A percentile compares a stretch with the other conserved stretches of the same genome.
Conservation (phyloP, 2,888 invertebrate species). For the Byasa hedistus region DNA sequence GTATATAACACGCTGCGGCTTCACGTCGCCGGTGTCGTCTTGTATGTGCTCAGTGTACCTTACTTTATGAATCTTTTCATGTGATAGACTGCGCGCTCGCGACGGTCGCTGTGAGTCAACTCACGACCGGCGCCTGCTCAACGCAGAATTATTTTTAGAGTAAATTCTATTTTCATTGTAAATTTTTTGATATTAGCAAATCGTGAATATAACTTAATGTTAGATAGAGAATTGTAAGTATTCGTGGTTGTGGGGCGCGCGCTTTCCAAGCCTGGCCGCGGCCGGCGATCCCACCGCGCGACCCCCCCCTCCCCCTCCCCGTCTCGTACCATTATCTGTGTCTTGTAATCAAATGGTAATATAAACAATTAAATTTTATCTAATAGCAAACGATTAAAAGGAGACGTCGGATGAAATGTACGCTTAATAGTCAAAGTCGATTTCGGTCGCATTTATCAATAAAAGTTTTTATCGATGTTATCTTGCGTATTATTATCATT, state of each 20-base stretch:
- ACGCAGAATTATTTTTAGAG: constrained; percentile 75
- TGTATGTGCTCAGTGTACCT: constrained; percentile 47
- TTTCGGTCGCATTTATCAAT: constrained; percentile 73
- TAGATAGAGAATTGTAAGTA: constrained; percentile 78
- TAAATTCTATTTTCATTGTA: constrained; percentile 80
- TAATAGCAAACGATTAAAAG: constrained; percentile 66
- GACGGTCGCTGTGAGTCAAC: constrained; percentile 69
- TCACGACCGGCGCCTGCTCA: constrained; percentile 67
- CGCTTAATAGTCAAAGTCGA: constrained; percentile 73
- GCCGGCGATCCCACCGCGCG: constrained; percentile 48
- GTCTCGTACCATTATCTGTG: constrained; percentile 68
- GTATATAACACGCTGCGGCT: constrained; percentile 39
- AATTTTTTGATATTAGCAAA: constrained; percentile 75
- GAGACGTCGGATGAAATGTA: constrained; percentile 72
- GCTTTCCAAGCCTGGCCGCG: constrained; percentile 61
- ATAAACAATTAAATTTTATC: constrained; percentile 69
- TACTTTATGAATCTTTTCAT: constrained; percentile 77
- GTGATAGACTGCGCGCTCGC: constrained; percentile 73
- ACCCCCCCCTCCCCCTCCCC: constrained; percentile 61
- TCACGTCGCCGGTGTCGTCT: constrained; percentile 40
- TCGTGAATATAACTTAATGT: constrained; percentile 73
- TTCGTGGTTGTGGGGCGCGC: constrained; percentile 68
- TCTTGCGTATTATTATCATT: constrained; percentile 50
- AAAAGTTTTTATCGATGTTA: constrained; percentile 80
- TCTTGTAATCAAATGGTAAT: constrained; percentile 74